These are phyloP conservation scores for Synergus umbraculus DNA, from an alignment of 2,888 invertebrate genomes.

Conservation along the genomic window DNA sequence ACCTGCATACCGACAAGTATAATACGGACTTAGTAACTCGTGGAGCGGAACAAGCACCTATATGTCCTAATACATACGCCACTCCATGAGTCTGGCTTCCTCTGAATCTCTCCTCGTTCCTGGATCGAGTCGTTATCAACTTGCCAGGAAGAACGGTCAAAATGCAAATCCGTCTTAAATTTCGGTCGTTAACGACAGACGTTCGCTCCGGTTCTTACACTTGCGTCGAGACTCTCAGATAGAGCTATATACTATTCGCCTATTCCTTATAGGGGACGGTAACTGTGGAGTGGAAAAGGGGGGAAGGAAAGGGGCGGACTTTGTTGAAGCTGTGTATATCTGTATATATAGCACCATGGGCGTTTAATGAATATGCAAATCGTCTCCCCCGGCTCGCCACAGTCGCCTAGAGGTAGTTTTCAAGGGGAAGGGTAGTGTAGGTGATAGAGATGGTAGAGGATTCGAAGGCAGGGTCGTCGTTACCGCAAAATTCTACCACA, in stretches of 20 bases:
- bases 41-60: slow-evolving; percentile 18
- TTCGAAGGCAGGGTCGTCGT: neutral
- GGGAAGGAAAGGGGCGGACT: neutral
- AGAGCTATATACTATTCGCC: slow-evolving; percentile 21
- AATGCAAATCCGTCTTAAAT: slow-evolving; percentile 74
- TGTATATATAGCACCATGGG: slow-evolving; percentile 55
- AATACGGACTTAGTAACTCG: slow-evolving; percentile 16
- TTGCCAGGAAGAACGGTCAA: slow-evolving; percentile 68
- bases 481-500: neutral
- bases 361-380: slow-evolving; percentile 76
- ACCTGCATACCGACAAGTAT: slow-evolving; percentile 16
- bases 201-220: slow-evolving; percentile 54
- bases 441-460: neutral
- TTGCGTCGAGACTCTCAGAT: slow-evolving; percentile 55
- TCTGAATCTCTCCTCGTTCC: slow-evolving; percentile 7
- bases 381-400: slow-evolving; percentile 62
- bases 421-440: neutral
- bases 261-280: slow-evolving; percentile 23
- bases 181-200: slow-evolving; percentile 71
- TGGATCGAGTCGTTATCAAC: slow-evolving; percentile 64
- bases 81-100: neutral
- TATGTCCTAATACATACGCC: slow-evolving; percentile 23
- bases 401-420: slow-evolving; percentile 57
- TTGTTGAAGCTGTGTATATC: neutral
- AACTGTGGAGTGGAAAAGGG: neutral